Base-by-base conservation (phyloP, 2,113 vertebrate species). In the Centrocercus urophasianus region DNA sequence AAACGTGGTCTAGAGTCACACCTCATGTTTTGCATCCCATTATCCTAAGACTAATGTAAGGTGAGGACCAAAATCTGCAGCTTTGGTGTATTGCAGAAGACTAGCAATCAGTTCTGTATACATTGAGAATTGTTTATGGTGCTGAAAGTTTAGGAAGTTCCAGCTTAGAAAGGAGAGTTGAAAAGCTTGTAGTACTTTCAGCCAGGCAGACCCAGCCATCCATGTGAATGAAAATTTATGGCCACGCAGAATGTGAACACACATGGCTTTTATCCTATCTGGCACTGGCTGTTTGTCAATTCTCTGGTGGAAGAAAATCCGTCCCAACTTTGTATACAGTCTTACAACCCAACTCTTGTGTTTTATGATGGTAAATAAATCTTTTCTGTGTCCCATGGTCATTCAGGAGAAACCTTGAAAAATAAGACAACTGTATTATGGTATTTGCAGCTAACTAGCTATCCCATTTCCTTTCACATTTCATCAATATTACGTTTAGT, bases 311-410 rank as follows among this genome's bases (percentile, higher is more conserved):
- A 70, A 80, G 30, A 75, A 50, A 47, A 8, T 75, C 12, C 32
- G 48, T 75, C 61, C 56, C 57, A 84, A 20, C 38, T 67, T 89
- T 24, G 56, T 78, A 32, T 50, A 22, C 61, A 38, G 42, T 75
- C 38, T 71, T 52, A 24, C 8, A 75, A 56, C 57, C 32, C 42
- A 78, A 20, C 14, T 54, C 48, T 28, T 71, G 0, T 71, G 70
- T 52, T 84, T 87, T 71, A 69, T 28, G 52, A 28, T 65, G 57
- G 75, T 80, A 19, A 90, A 48, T 64, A 40, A 78, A 86, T 87
- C 78, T 47, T 87, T 84, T 63, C 47, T 71, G 43, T 76, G 52
- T 75, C 57, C 59, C 17, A 48, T 69, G 56, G 67, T 60, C 70
- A 89, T 17, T 28, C 32, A 75, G 21, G 8, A 38, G 12, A 81